Evolutionary conservation across 2,113 vertebrate genomes (phyloP).

Genomic region (Nothobranchius kuhntae): DNA sequence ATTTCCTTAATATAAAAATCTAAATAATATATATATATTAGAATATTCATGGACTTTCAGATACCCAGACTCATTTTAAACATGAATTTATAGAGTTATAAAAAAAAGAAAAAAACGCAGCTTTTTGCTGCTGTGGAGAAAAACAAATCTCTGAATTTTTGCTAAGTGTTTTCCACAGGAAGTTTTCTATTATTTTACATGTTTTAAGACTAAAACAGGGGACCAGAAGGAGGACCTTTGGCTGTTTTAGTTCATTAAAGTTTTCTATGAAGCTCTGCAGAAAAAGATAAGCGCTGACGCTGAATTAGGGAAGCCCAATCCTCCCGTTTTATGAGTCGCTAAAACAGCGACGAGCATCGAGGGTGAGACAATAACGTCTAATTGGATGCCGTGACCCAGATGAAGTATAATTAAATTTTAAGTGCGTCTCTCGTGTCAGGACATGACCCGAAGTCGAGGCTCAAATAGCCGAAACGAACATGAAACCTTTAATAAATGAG

Average conservation of each 20-base stretch:
- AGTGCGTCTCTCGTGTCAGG: neutral
- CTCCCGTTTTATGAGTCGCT: neutral
- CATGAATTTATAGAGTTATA: too few relatives aligned
- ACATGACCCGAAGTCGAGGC: neutral
- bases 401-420: slow-evolving; percentile 11
- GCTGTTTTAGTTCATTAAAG: slow-evolving; percentile 3
- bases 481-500: neutral
- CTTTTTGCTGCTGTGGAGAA: neutral
- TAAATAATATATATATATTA: too few relatives aligned
- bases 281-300: neutral
- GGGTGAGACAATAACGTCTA: neutral
- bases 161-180: too few relatives aligned
- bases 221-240: neutral
- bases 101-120: too few relatives aligned
- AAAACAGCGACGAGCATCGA: neutral
- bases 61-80: neutral
- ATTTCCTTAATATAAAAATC: too few relatives aligned
- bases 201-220: neutral
- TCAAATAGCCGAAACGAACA: neutral
- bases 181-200: too few relatives aligned
- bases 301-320: neutral
- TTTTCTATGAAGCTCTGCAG: neutral
- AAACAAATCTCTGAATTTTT: neutral
- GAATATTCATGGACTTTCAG: neutral
- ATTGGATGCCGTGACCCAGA: slow-evolving; percentile 1